Base-by-base conservation (phyloP, 2,888 invertebrate species). In the Steinernema hermaphroditum region DNA sequence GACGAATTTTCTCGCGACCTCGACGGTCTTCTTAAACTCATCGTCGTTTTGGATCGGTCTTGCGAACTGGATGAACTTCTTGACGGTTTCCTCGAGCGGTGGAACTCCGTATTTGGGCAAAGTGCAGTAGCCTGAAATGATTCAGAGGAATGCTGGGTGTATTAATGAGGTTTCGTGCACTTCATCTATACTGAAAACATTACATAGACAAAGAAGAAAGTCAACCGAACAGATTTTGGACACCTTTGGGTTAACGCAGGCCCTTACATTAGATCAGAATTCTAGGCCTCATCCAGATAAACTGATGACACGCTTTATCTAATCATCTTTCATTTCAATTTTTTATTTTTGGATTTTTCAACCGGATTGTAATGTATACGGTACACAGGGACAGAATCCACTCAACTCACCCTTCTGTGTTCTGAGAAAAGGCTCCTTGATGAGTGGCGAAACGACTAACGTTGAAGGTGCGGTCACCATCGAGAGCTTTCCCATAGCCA, bases 11-110 rank as follows among this genome's bases (percentile, higher is more conserved):
- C 78, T 76, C 6, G 82, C 81, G n/a, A 78, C 44, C 68, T 76
- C 73, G 44, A 76, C 73, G 0, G 85, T 85, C 29, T 81, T 74
- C 22, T 79, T 74, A 74, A 79, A 82, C 32, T 85, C 82, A 29
- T 75, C 62, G 54, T 74, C 72, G 1, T 77, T 75, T 44, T 82
- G 81, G 8, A 85, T 27, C 0, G 83, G 78, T 72, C 79, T 72
- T 0, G 83, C 79, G 70, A 85, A 86, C 41, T 81, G 78, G 29
- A 86, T 43, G 62, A 86, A 84, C 34, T 82, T 79, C 19, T 74
- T 77, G 41, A 86, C 68, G 0, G 85, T 85, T 24, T 81, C 78
- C 19, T 50, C 70, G 0, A 83, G 77, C 27, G 79, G 73, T 1
- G 84, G 84, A 0, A 81, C 81, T 0, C 82, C 80, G 8, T 83